phyloP scores from a whole-genome alignment of 2,888 invertebrate genomes.

The Eilema caniola region DNA sequence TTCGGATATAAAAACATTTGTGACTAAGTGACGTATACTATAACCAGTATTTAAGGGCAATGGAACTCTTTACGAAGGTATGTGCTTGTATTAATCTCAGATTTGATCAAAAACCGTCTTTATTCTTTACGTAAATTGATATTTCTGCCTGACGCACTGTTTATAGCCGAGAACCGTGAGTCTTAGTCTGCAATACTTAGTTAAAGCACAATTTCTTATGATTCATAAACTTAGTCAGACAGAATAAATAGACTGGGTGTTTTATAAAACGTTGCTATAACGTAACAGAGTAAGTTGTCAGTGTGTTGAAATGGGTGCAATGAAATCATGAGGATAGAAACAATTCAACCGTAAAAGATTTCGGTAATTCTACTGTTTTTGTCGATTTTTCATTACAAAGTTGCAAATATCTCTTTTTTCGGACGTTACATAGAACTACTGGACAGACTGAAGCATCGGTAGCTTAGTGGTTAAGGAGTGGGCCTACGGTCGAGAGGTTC shows the following conservation, averaged over 20 bases:
- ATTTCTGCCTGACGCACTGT: no score
- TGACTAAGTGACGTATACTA: neutral
- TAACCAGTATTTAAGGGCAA: neutral
- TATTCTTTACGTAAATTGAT: no score
- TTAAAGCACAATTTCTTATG: neutral
- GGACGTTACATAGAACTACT: neutral
- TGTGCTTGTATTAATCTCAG: no score
- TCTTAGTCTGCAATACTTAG: neutral
- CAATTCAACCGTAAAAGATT: neutral
- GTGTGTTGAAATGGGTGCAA: constrained; percentile 6
- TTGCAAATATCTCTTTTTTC: neutral
- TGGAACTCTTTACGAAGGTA: no score
- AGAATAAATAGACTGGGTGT: constrained; percentile 10
- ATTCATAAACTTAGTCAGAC: constrained; percentile 8
- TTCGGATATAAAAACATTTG: neutral
- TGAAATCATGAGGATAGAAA: constrained; percentile 2
- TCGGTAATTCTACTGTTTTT: neutral
- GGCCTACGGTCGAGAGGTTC: no score
- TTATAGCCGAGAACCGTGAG: neutral
- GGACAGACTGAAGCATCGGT: neutral
- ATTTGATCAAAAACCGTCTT: no score
- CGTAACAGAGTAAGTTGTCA: neutral
- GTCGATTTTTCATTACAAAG: neutral
- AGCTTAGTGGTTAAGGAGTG: no score
- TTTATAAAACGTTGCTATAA: neutral